Conservation (phyloP, 2,113 vertebrate genomes). For the Malaclemys terrapin region DNA sequence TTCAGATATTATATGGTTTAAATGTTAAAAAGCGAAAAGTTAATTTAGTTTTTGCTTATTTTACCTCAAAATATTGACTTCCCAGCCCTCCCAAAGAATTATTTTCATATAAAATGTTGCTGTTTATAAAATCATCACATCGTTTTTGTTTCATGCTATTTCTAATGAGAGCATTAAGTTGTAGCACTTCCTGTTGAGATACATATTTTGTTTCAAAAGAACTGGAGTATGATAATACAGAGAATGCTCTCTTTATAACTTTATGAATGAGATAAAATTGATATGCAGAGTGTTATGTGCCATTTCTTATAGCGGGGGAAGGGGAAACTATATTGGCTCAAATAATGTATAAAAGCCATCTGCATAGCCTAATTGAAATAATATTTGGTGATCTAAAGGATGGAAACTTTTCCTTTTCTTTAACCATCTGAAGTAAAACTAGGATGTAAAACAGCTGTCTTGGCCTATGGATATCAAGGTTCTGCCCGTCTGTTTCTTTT, state of each 20-base stretch:
- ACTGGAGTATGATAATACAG: background rate
- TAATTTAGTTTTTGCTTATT: background rate
- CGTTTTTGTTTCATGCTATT: conserved; percentile 29
- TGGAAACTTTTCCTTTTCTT: conserved; percentile 75
- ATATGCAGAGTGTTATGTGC: conserved; percentile 20
- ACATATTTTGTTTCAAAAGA: background rate
- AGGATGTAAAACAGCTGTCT: conserved; percentile 82
- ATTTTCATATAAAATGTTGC: conserved; percentile 19
- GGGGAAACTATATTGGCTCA: conserved; percentile 41
- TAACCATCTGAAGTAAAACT: conserved; percentile 76
- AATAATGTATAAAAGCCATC: conserved; percentile 67
- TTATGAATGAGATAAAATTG: conserved; percentile 36
- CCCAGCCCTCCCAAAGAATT: background rate
- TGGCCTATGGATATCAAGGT: conserved; percentile 76
- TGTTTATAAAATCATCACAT: conserved; percentile 45
- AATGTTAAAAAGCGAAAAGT: background rate
- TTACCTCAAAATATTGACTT: background rate
- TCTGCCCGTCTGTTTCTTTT: conserved; percentile 83
- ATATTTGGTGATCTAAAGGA: conserved; percentile 78
- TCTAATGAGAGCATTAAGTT: conserved; percentile 43
- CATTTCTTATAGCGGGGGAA: background rate
- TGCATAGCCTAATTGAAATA: conserved; percentile 76
- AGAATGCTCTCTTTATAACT: conserved; percentile 11
- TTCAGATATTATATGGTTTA: background rate
- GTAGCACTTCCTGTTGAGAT: conserved; percentile 14